These are phyloP conservation scores for Cosmopolites sordidus DNA, from an alignment of 2,888 invertebrate genomes.

Conservation along the genomic window DNA sequence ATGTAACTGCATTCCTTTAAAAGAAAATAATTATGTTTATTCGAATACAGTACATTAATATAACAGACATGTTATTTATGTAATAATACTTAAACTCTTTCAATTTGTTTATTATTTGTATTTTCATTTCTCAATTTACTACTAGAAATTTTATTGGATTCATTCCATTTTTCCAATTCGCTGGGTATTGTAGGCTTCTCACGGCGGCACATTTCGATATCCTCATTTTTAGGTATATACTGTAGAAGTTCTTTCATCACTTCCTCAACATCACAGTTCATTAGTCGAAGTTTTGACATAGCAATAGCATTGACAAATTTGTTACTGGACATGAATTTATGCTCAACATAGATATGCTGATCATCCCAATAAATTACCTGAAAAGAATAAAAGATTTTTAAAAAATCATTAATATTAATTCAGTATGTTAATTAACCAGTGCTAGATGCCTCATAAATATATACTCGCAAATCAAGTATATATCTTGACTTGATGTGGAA, in stretches of 20 bases:
- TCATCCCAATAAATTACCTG: constrained; percentile 85
- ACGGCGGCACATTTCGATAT: constrained; percentile 37
- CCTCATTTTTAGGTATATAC: constrained; percentile 30
- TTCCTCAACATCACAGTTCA: constrained; percentile 56
- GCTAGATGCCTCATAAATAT: too few species aligned
- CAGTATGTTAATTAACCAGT: too few species aligned
- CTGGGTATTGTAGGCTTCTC: constrained; percentile 59
- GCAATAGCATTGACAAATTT: constrained; percentile 65
- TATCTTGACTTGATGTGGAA: too few species aligned
- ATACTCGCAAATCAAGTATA: too few species aligned
- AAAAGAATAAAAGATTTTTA: constrained; percentile 26
- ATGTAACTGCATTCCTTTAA: too few species aligned
- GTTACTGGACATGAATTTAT: constrained; percentile 70
- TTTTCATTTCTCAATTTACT: constrained; percentile 52
- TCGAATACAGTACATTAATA: too few species aligned
- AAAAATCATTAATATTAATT: too few species aligned
- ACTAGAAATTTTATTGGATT: constrained; percentile 68
- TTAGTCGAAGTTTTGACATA: constrained; percentile 55
- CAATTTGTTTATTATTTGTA: not conserved
- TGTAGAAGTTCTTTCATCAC: constrained; percentile 48
- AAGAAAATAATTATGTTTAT: too few species aligned
- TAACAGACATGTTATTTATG: too few species aligned
- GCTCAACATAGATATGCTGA: constrained; percentile 77
- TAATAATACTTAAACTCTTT: not conserved
- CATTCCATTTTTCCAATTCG: constrained; percentile 66